Conservation (phyloP, 2,888 invertebrate genomes). For the Agrotis puta region DNA sequence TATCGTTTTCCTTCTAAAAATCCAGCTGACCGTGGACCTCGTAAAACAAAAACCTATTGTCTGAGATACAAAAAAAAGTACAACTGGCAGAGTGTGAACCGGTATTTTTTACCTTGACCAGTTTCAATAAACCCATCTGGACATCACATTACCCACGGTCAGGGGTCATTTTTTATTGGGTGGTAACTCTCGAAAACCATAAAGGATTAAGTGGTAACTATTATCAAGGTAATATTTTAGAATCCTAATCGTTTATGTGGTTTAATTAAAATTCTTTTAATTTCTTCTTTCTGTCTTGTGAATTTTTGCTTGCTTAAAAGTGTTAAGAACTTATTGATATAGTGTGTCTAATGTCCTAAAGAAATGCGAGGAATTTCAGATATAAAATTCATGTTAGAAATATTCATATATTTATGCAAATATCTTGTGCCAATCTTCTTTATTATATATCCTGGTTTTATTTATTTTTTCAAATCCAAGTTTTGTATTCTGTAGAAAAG, state of each 20-base stretch:
- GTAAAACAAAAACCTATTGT: constrained; percentile 69
- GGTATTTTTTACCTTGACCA: constrained; percentile 47
- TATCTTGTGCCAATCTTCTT: not conserved
- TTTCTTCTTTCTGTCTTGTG: constrained; percentile 31
- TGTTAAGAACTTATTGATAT: constrained; percentile 15
- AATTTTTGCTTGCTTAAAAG: not conserved
- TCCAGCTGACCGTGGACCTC: constrained; percentile 53
- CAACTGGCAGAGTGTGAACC: constrained; percentile 49
- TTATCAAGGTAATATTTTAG: constrained; percentile 58
- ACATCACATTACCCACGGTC: not conserved
- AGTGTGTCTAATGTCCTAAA: not conserved
- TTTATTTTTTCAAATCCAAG: not conserved
- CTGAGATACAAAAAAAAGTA: constrained; percentile 53
- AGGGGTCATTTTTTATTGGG: constrained; percentile 34
- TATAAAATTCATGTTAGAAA: constrained; percentile 2
- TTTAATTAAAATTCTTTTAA: constrained; percentile 55
- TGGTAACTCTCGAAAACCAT: constrained; percentile 56
- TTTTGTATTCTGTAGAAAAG: not conserved
- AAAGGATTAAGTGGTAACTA: constrained; percentile 59
- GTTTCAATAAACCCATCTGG: constrained; percentile 30
- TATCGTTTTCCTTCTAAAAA: constrained; percentile 71
- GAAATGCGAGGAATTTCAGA: not conserved
- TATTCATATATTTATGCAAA: constrained; percentile 9
- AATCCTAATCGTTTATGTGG: constrained; percentile 32
- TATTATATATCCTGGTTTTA: constrained; percentile 1